phyloP scores from a whole-genome alignment of 2,888 invertebrate genomes.

The Phyto melanocephala region DNA sequence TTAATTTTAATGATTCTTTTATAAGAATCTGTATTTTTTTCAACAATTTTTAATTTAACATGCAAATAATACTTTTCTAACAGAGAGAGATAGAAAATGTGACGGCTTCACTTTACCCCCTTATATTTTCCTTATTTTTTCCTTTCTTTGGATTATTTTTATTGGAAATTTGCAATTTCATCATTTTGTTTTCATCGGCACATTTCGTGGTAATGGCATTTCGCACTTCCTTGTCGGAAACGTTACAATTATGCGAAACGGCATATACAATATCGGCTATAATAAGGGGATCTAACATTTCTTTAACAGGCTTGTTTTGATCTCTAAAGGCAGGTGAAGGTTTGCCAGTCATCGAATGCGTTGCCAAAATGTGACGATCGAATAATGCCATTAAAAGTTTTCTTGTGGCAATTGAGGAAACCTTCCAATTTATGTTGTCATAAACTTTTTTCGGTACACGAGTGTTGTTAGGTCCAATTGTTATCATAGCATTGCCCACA shows the following conservation, averaged over 20 bases:
- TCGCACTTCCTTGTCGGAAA: conserved; percentile 81
- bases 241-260: conserved; percentile 80
- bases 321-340: conserved; percentile 80
- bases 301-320: conserved; percentile 75
- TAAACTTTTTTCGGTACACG: conserved; percentile 77
- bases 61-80: too few relatives aligned
- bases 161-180: conserved; percentile 78
- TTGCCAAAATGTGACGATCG: conserved; percentile 81
- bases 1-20: too few relatives aligned
- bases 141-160: conserved; percentile 56
- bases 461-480: conserved; percentile 79
- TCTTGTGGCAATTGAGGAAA: conserved; percentile 81
- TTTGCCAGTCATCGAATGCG: conserved; percentile 83
- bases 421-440: conserved; percentile 80
- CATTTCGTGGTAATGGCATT: conserved; percentile 83
- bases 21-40: too few relatives aligned
- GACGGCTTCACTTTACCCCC: background rate
- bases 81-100: too few relatives aligned
- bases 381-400: conserved; percentile 81
- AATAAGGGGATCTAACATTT: conserved; percentile 79
- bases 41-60: too few relatives aligned
- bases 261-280: conserved; percentile 82
- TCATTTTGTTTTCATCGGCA: conserved; percentile 83
- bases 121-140: conserved; percentile 70
- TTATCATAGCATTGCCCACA: conserved; percentile 69